Conservation (phyloP, 30 jellyfish, hydroid and myxozoan genomes). For the Morbakka virulenta region DNA sequence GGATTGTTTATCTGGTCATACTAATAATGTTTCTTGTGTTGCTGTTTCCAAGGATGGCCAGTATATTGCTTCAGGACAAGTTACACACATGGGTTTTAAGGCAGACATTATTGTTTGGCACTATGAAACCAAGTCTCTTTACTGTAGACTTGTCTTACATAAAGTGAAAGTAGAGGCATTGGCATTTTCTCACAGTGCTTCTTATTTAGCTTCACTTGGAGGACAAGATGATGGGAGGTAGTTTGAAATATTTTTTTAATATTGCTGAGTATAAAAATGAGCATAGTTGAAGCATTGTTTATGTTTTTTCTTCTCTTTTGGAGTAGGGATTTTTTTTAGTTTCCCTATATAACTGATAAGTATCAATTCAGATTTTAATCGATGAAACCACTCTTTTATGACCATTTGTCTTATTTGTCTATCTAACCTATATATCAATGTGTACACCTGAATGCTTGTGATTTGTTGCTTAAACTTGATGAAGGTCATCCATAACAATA, state of each 20-base stretch:
- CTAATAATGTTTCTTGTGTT: conserved; percentile 89
- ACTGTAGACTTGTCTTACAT: conserved; percentile 65
- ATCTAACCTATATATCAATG: too few species aligned
- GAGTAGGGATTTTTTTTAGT: background rate
- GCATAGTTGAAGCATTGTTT: background rate
- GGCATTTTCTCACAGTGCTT: conserved; percentile 91
- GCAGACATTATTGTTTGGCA: conserved; percentile 98
- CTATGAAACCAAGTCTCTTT: conserved; percentile 32
- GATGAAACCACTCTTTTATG: too few species aligned
- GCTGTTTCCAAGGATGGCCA: conserved; percentile 88
- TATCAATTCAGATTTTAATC: too few species aligned
- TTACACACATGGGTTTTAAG: conserved; percentile 94
- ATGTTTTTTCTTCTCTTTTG: background rate
- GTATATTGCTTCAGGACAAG: conserved; percentile 92
- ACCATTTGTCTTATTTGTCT: too few species aligned
- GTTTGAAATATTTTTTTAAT: background rate
- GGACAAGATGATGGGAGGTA: conserved; percentile 99
- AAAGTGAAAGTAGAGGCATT: conserved; percentile 93
- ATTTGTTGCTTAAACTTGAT: too few species aligned
- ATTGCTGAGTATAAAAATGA: background rate
- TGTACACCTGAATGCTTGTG: too few species aligned
- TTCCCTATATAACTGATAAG: background rate
- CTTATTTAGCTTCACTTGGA: conserved; percentile 82
- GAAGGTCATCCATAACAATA: too few species aligned
- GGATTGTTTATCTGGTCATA: conserved; percentile 85